Evolutionary conservation across 2,888 invertebrate species (phyloP), one percentile per base, ranked within the genome.

Genomic region (Diarsia brunnea): DNA sequence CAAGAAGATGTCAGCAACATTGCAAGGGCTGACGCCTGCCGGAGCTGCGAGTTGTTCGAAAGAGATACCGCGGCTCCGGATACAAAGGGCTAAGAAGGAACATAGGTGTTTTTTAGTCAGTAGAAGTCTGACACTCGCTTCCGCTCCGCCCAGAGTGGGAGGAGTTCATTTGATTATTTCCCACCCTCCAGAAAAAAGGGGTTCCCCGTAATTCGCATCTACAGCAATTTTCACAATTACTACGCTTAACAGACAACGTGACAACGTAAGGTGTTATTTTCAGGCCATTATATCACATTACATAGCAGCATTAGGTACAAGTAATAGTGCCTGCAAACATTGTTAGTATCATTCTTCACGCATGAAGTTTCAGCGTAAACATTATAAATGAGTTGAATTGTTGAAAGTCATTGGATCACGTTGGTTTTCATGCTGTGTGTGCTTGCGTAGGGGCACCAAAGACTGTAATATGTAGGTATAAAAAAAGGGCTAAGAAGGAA

Each of bases 241-340:
- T 7, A 43, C n/a, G 27, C 19, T 21, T 14, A 12, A 16, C 8
- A 38, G 10, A 27, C 19, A 19, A 27, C 55, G 43, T 78, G 21
- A 43, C 14, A 11, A 24, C 47, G 27, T 77, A 70, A 58, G 64
- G 21, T 45, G 55, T 78, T 45, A 70, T 78, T 77, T 78, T 51
- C 55, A 70, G 49, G 45, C 49, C 64, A 77, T 78, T 77, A 70
- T 70, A 65, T 47, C 12, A 65, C 65, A 38, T 65, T 77, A 78
- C 43, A 43, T 10, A 45, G 60, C 60, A 53, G 66, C 19, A 63
- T 74, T 38, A 43, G 5, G n/a, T 4, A 31, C 55, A 43, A 21
- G 14, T 49, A 55, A 38, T 65, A 4, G 27, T 49, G 21, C 55
- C 38, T n/a, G 31, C 43, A 51, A 67, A 79, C 49, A 69, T 47